Conservation (phyloP, 92 coral and sea anemone genomes). For the Phenganax stokvisi region DNA sequence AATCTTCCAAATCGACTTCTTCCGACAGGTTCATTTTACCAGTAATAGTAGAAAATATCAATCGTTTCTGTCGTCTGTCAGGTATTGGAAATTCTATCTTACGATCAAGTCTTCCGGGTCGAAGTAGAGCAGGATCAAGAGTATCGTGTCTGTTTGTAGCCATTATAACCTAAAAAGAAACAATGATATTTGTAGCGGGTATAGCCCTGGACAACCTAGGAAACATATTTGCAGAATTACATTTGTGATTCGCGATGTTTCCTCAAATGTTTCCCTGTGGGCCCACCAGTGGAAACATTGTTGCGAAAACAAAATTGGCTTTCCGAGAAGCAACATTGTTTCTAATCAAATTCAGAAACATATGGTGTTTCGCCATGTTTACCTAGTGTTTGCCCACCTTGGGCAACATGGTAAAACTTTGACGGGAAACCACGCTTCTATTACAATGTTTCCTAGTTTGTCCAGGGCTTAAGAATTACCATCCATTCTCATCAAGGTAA, state of each 20-base stretch:
- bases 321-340: too few species aligned
- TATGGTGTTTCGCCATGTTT: too few species aligned
- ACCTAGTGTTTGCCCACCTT: too few species aligned
- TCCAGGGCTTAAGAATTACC: too few species aligned
- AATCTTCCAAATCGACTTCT: conserved; percentile 98
- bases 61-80: conserved; percentile 95
- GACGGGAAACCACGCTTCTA: too few species aligned
- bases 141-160: conserved; percentile 99
- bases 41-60: conserved; percentile 91
- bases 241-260: background rate
- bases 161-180: conserved; percentile 75
- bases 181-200: background rate
- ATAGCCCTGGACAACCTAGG: background rate
- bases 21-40: conserved; percentile 95
- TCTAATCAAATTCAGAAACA: too few species aligned
- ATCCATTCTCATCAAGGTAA: too few species aligned
- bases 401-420: too few species aligned
- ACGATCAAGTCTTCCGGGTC: conserved; percentile 96
- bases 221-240: background rate
- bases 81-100: conserved; percentile 98
- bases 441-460: too few species aligned
- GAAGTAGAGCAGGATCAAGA: conserved; percentile 88
- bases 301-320: too few species aligned
- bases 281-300: too few species aligned
- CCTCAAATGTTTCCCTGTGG: too few species aligned